A percentile compares a stretch with the other conserved stretches of the same genome.
phyloP scores from a whole-genome alignment of 2,797 vertebrate genomes.

The Hydrolagus colliei region DNA sequence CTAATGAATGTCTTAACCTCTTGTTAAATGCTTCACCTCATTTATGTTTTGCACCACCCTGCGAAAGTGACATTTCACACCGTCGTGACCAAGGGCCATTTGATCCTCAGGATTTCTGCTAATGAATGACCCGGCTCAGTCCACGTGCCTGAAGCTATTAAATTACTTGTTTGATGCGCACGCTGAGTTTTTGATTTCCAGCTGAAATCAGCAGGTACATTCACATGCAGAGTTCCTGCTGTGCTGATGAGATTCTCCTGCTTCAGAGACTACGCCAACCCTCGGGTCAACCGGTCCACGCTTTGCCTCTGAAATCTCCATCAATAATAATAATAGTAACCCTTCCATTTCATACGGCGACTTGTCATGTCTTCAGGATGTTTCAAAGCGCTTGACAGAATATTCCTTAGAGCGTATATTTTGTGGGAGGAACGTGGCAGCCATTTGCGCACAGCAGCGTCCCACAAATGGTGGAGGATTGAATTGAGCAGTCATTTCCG shows the following conservation, averaged over 20 bases:
- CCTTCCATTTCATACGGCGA: too few species aligned
- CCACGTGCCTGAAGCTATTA: not conserved
- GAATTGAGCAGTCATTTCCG: too few species aligned
- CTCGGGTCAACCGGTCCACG: not conserved
- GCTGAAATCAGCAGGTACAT: slow-evolving; percentile 29
- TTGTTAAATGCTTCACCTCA: too few species aligned
- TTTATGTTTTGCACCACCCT: too few species aligned
- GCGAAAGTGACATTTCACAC: not conserved
- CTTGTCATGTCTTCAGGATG: too few species aligned
- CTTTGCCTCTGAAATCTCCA: not conserved
- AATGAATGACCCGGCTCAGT: not conserved
- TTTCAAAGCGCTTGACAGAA: too few species aligned
- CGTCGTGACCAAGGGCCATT: not conserved
- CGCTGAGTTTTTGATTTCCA: slow-evolving; percentile 1
- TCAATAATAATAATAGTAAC: too few species aligned
- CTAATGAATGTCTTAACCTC: too few species aligned
- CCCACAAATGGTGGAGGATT: too few species aligned
- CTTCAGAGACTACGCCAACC: not conserved
- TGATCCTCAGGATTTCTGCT: slow-evolving; percentile 5
- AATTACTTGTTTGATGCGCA: not conserved
- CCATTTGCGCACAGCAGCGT: too few species aligned
- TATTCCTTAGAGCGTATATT: too few species aligned
- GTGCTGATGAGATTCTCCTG: not conserved
- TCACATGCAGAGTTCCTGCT: not conserved
- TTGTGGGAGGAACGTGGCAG: too few species aligned